Evolutionary conservation across 1,140 invertebrate species (phyloP).

Genomic region (Radopholus similis): DNA sequence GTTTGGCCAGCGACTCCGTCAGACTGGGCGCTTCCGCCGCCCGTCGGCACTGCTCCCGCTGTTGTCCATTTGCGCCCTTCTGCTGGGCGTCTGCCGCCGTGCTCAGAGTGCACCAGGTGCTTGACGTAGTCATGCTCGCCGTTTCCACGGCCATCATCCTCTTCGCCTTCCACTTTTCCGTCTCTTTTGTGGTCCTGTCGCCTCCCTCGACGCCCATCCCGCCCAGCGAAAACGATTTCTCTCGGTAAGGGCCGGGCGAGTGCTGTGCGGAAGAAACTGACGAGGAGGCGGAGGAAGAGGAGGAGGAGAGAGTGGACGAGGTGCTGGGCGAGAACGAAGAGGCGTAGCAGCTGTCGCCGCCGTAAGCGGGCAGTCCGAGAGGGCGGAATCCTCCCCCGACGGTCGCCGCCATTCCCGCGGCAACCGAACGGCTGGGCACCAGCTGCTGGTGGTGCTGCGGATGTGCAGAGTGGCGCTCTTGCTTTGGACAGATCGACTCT

Average conservation of each 20-base stretch:
- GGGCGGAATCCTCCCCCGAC: too few relatives aligned
- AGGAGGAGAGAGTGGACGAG: background rate
- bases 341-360: too few relatives aligned
- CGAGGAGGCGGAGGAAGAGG: background rate
- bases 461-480: too few relatives aligned
- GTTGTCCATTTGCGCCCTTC: background rate
- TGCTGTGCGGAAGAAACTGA: background rate
- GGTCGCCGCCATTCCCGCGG: too few relatives aligned
- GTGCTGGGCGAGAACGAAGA: background rate
- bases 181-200: background rate
- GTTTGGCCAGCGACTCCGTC: background rate
- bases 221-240: background rate
- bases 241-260: background rate
- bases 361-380: too few relatives aligned
- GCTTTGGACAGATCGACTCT: background rate
- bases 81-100: background rate
- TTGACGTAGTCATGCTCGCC: conserved; percentile 6
- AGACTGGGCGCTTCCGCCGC: background rate
- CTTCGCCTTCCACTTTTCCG: too few relatives aligned
- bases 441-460: too few relatives aligned
- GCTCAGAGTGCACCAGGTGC: conserved; percentile 17
- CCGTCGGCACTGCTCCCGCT: conserved; percentile 4
- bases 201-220: background rate
- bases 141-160: background rate
- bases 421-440: too few relatives aligned